A percentile compares a stretch with the other conserved stretches of the same genome.
These are phyloP conservation scores for Ariopsis seemanni DNA, from an alignment of 2,113 vertebrate genomes.

Conservation along the genomic window DNA sequence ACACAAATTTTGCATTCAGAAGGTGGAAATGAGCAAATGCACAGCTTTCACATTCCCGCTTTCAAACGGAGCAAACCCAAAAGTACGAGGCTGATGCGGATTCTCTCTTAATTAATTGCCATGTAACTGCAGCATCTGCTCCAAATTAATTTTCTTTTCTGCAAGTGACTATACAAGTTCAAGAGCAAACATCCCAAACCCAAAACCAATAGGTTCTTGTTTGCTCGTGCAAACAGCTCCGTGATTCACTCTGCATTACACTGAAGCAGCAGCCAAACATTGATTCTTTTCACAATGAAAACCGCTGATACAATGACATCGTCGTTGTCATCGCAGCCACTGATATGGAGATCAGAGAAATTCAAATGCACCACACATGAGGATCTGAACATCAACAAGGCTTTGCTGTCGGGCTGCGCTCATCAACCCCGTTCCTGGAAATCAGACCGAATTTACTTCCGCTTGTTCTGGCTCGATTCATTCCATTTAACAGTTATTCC, in stretches of 20 bases:
- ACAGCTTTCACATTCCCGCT: not conserved
- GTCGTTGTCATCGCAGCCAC: not conserved
- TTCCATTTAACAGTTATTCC: not conserved
- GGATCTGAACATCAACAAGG: not conserved
- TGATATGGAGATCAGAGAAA: not conserved
- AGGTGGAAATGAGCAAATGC: not conserved
- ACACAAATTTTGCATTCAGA: not conserved
- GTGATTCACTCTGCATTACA: constrained; percentile 6
- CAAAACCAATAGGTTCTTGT: not conserved
- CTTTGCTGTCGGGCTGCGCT: not conserved
- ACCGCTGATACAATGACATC: not conserved
- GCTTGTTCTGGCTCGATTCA: not conserved
- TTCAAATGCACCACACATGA: not conserved
- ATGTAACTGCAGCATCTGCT: constrained; percentile 13
- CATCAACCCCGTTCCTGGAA: not conserved
- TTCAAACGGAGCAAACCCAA: not conserved
- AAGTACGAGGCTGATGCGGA: not conserved
- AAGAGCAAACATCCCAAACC: not conserved
- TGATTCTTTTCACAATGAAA: not conserved
- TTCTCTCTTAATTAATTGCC: not conserved
- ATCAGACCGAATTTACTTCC: not conserved
- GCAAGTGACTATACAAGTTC: not conserved
- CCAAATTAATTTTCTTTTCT: not conserved
- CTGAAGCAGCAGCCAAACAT: constrained; percentile 5
- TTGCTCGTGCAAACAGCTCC: not conserved